Conservation (phyloP, 2,797 vertebrate genomes). For the Danio albolineatus region DNA sequence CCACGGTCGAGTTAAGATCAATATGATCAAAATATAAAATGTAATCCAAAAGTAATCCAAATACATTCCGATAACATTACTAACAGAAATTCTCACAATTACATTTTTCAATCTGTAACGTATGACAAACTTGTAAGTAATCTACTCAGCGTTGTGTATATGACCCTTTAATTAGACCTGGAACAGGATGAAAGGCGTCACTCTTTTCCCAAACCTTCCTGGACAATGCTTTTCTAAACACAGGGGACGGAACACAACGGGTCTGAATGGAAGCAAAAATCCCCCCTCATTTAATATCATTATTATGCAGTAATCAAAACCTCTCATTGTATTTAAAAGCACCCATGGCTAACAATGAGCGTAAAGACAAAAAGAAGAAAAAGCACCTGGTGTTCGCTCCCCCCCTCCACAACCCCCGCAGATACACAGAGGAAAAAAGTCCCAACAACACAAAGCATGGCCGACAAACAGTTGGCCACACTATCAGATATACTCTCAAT, state of each 20-base stretch:
- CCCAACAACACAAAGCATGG: conserved; percentile 56
- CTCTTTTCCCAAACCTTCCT: conserved; percentile 38
- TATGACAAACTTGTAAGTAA: background rate
- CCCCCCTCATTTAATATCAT: conserved; percentile 59
- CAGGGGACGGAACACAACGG: conserved; percentile 31
- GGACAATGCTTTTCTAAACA: conserved; percentile 46
- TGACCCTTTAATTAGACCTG: conserved; percentile 45
- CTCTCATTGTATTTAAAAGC: conserved; percentile 52
- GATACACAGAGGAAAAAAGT: conserved; percentile 49
- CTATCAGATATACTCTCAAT: conserved; percentile 63
- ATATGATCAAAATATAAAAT: background rate
- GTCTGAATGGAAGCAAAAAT: conserved; percentile 43
- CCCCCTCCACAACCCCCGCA: conserved; percentile 5
- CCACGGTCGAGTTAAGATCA: too few species aligned
- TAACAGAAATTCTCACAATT: background rate
- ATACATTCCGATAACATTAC: background rate
- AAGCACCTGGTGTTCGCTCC: conserved; percentile 48
- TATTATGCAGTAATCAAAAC: conserved; percentile 55
- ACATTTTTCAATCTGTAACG: background rate
- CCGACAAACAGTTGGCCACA: conserved; percentile 60
- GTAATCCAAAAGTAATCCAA: background rate
- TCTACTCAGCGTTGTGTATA: conserved; percentile 2
- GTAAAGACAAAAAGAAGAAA: conserved; percentile 48
- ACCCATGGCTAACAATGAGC: conserved; percentile 51
- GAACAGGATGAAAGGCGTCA: conserved; percentile 46